Percentiles rank a stretch among this genome's conserved stretches.
Evolutionary conservation across 1,140 invertebrate species (phyloP).

Genomic region (Bursaphelenchus mucronatus): DNA sequence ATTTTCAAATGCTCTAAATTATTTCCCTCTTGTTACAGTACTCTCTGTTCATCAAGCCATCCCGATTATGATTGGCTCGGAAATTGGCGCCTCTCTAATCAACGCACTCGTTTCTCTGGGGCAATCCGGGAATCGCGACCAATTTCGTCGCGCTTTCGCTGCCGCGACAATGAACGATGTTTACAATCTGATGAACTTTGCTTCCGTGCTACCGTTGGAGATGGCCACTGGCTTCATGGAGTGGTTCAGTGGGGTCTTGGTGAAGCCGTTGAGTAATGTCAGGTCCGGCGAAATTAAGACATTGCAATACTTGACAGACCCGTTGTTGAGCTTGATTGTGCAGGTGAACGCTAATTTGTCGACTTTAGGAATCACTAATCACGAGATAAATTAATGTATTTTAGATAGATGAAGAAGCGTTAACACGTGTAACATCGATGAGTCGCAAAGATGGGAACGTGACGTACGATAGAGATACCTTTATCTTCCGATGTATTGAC

Average conservation of each 20-base stretch:
- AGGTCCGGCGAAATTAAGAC: slow-evolving; percentile 41
- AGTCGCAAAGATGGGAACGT: neutral
- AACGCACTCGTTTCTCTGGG: slow-evolving; percentile 60
- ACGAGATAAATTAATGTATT: slow-evolving; percentile 3
- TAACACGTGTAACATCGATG: slow-evolving; percentile 25
- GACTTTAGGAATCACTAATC: slow-evolving; percentile 9
- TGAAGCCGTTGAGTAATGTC: slow-evolving; percentile 39
- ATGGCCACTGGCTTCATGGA: slow-evolving; percentile 48
- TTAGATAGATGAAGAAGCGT: slow-evolving; percentile 41
- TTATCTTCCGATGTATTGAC: slow-evolving; percentile 33
- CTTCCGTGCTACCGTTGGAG: slow-evolving; percentile 63
- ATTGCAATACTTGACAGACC: slow-evolving; percentile 45
- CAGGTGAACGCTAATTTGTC: slow-evolving; percentile 26
- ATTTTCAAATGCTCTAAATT: neutral
- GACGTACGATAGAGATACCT: slow-evolving; percentile 27
- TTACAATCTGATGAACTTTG: slow-evolving; percentile 64
- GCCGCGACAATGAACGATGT: slow-evolving; percentile 63
- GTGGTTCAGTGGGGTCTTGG: slow-evolving; percentile 38
- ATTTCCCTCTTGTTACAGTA: slow-evolving; percentile 40
- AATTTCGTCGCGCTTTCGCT: slow-evolving; percentile 63
- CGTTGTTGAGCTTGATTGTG: slow-evolving; percentile 42
- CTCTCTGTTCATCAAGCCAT: slow-evolving; percentile 60
- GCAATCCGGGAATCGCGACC: slow-evolving; percentile 58
- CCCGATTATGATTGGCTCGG: slow-evolving; percentile 62
- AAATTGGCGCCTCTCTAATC: slow-evolving; percentile 62